phyloP scores from a whole-genome alignment of 2,888 invertebrate genomes.

The Nemurella pictetii region DNA sequence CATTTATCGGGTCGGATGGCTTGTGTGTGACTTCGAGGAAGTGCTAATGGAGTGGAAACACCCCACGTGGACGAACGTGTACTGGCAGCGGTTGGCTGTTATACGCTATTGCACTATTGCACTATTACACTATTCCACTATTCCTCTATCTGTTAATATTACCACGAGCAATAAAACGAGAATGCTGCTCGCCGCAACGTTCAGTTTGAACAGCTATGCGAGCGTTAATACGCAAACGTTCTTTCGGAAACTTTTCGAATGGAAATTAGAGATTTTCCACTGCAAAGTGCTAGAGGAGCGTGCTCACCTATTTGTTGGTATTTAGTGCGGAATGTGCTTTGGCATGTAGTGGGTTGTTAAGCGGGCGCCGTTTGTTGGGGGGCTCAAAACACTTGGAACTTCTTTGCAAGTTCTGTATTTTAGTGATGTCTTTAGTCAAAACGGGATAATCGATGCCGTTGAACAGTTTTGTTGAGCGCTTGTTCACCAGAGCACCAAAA shows the following conservation, averaged over 20 bases:
- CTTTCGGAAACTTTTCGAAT: neutral
- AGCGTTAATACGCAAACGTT: neutral
- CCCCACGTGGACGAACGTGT: neutral
- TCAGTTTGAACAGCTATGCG: neutral
- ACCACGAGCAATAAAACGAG: neutral
- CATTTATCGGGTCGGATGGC: neutral
- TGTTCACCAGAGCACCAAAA: neutral
- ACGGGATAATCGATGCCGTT: neutral
- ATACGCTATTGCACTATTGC: neutral
- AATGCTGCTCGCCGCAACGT: neutral
- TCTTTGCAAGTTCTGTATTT: neutral
- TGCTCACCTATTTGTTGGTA: neutral
- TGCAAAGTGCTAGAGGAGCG: neutral
- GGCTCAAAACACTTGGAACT: neutral
- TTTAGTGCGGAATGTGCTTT: neutral
- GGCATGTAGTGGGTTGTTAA: neutral
- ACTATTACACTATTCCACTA: too few relatives aligned
- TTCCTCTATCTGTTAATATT: neutral
- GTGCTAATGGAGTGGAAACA: conserved; percentile 19
- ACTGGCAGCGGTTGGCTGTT: neutral
- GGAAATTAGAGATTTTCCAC: neutral
- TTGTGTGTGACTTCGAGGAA: neutral
- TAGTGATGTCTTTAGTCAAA: neutral
- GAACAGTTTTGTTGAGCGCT: neutral
- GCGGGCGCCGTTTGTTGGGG: neutral